phyloP scores from a whole-genome alignment of 2,888 invertebrate species.

The Fragum whitleyi region DNA sequence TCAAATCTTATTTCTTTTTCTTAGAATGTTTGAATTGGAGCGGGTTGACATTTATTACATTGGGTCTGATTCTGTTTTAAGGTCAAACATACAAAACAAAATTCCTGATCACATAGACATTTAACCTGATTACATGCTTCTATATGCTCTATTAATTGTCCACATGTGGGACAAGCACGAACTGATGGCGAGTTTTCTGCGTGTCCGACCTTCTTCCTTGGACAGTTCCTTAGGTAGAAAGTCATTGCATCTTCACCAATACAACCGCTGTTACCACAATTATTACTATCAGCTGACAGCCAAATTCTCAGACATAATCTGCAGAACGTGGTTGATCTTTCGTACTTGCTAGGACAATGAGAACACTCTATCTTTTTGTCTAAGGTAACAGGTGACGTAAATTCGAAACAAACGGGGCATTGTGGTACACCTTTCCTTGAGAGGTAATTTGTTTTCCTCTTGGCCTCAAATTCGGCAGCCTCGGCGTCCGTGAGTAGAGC shows the following conservation, averaged over 20 bases:
- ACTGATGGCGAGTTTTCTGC: constrained; percentile 61
- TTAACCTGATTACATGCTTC: constrained; percentile 55
- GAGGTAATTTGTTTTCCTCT: constrained; percentile 63
- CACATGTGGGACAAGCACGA: constrained; percentile 68
- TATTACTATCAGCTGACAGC: constrained; percentile 22
- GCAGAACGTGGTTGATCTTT: constrained; percentile 61
- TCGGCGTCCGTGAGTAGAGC: constrained; percentile 65
- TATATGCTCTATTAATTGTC: constrained; percentile 66
- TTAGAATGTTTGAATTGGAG: not conserved
- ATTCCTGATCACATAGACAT: not conserved
- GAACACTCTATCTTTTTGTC: constrained; percentile 60
- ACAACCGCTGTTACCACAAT: constrained; percentile 66
- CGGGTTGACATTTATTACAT: not conserved
- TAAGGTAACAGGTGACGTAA: not conserved
- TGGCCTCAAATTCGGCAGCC: constrained; percentile 62
- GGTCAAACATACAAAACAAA: not conserved
- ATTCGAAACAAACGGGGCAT: constrained; percentile 22
- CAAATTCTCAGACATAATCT: constrained; percentile 64
- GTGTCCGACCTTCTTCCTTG: constrained; percentile 54
- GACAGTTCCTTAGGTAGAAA: constrained; percentile 50
- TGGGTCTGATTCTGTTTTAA: not conserved
- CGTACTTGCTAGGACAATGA: constrained; percentile 43
- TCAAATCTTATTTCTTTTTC: too few relatives aligned
- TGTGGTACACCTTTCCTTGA: constrained; percentile 51
- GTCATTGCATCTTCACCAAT: constrained; percentile 58